Evolutionary conservation across 2,797 vertebrate species (phyloP), one percentile per base, ranked within the genome.

Genomic region (Heliangelus exortis): DNA sequence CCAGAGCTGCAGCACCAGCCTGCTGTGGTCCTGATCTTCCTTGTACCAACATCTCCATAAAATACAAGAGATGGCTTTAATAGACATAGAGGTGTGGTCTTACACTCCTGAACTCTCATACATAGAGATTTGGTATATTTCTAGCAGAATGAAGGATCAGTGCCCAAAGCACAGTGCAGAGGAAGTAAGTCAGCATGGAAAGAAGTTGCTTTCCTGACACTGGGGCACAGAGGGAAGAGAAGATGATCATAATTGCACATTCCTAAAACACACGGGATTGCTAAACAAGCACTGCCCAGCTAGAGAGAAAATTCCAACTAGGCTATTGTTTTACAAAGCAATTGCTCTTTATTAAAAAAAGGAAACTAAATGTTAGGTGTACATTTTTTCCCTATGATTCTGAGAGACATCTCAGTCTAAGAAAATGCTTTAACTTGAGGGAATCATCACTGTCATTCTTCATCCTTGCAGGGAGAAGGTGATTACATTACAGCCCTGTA

Each of bases 81-180:
- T 7, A 63, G 39, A 34, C 22, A 26, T 2, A 61, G 61, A 80
- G 63, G 23, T 12, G 53, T 15, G 26, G 78, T 18, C 50, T 78
- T 20, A 6, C 7, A 12, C 63, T 39, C 63, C 41, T 0, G 12
- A 83, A 21, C 47, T 65, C 53, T 36, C 1, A 0, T 39, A 47
- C 22, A 4, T 2, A 12, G 43, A 63, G 25, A 43, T 55, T 36
- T 20, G 15, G 41, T 55, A n/a, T 11, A 2, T 34, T 48, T 69
- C 55, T 71, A 73, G 76, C 36, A 78, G 47, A 68, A 85, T 61
- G 33, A 93, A 80, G 65, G 45, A 80, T 83, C 58, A 88, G 79
- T 1, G 21, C 39, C 41, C 29, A 50, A 20, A 73, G 67, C 29
- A 65, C 55, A 89, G 54, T 23, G 20, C 31, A 83, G 41, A 85